A percentile compares a stretch with the other conserved stretches of the same genome.
These are phyloP conservation scores for Acridotheres tristis DNA, from an alignment of 2,797 vertebrate genomes.

Conservation along the genomic window DNA sequence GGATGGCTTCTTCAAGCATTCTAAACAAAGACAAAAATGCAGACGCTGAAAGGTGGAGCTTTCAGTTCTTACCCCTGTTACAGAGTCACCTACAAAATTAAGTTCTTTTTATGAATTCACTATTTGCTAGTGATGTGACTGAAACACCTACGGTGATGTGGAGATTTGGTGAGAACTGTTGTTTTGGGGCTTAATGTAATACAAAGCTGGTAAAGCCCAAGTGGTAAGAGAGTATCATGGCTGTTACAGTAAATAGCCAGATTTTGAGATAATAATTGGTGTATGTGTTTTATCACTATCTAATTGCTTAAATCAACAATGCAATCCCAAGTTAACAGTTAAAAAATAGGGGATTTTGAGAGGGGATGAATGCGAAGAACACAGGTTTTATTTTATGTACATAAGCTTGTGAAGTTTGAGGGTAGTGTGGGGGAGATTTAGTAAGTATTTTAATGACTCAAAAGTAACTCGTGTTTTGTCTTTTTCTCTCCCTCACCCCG, in stretches of 20 bases:
- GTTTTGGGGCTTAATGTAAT: neutral
- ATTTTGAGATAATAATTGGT: neutral
- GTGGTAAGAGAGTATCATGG: neutral
- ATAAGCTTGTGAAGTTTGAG: neutral
- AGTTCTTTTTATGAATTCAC: neutral
- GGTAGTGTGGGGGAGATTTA: neutral
- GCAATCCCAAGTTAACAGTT: neutral
- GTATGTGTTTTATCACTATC: constrained; percentile 36
- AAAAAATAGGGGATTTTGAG: neutral
- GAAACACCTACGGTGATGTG: neutral
- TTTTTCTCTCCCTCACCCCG: neutral
- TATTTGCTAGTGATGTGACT: neutral
- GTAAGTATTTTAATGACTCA: neutral
- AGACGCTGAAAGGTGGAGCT: constrained; percentile 67
- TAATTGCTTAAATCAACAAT: constrained; percentile 42
- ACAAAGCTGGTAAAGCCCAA: neutral
- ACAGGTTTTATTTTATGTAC: neutral
- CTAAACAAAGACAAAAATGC: constrained; percentile 71
- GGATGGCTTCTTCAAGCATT: constrained; percentile 80
- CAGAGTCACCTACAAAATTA: constrained; percentile 23
- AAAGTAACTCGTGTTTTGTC: neutral
- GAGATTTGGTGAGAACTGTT: neutral
- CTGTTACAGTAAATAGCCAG: neutral
- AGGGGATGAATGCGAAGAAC: neutral
- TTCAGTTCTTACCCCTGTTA: constrained; percentile 49